Conservation (phyloP, 2,888 invertebrate genomes). For the Azorinus chamasolen region DNA sequence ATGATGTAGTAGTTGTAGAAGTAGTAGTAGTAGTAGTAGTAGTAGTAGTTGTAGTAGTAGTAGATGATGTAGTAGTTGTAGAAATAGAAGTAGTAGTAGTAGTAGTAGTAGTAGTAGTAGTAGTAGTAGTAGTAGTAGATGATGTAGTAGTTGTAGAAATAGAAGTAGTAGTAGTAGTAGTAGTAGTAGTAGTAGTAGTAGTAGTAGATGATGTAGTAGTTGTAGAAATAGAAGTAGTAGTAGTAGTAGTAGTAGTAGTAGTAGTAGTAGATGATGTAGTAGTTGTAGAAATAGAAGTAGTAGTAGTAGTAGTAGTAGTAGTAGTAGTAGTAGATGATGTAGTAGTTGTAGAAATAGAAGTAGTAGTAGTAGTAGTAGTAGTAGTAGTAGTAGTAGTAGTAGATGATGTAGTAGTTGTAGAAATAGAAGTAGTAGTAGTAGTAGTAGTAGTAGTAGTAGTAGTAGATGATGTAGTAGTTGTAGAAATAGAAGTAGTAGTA, state of each 20-base stretch:
- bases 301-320: background rate
- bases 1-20: background rate
- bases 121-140: background rate
- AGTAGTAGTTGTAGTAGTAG: slow-evolving; percentile 5
- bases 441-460: background rate
- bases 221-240: background rate
- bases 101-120: background rate
- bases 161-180: slow-evolving; percentile 4
- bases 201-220: background rate
- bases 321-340: background rate
- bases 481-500: background rate
- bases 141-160: background rate
- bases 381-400: slow-evolving; percentile 2
- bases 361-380: background rate
- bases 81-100: background rate
- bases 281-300: background rate
- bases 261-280: background rate
- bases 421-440: background rate
- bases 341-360: slow-evolving; percentile 1
- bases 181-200: slow-evolving; percentile 6
- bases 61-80: background rate
- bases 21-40: slow-evolving; percentile 7
- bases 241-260: background rate
- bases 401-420: background rate
- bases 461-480: background rate